Evolutionary conservation across 2,797 vertebrate species (phyloP), one percentile per base, ranked within the genome.

Genomic region (Gila robusta): DNA sequence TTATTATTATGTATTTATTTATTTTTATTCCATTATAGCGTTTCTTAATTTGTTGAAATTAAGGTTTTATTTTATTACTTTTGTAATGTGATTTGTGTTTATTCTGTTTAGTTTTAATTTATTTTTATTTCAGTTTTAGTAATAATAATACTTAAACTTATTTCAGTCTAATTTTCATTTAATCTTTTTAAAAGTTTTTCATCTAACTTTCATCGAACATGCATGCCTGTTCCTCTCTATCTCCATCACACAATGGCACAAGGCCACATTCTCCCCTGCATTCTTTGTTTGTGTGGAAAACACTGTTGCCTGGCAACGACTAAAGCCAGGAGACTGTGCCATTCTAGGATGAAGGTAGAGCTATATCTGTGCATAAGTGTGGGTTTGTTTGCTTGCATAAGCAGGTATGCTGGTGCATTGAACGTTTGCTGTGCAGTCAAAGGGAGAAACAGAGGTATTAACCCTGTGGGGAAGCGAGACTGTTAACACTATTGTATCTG

Each of bases 261-360:
- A 49, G 35, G 49, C 76, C 79, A 79, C 70, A 71, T 79, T 77
- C 41, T 88, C 72, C 54, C 77, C 73, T 86, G 54, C 88, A 79
- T 87, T 84, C 82, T 90, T 84, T 86, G 78, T 91, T 91, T 91
- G 89, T 88, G 80, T 81, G 87, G 86, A 91, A 93, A 92, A 93
- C 89, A 92, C 90, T 88, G 91, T 95, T 94, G 93, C 94, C 87
- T 89, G 91, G 93, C 91, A 94, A 94, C 93, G 78, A 71, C 88
- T 82, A 86, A 64, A 26, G 77, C 86, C 88, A 84, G 77, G 84
- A 83, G 78, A 88, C 85, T 81, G 69, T 79, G 44, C 87, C 73
- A 56, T 87, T 74, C 66, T 70, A 64, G 84, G 84, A 87, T 72
- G 73, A 81, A 85, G 79, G 69, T 87, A 78, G 66, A 71, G 44